Evolutionary conservation across 2,888 invertebrate genomes (phyloP).

Genomic region (Lagria hirta): DNA sequence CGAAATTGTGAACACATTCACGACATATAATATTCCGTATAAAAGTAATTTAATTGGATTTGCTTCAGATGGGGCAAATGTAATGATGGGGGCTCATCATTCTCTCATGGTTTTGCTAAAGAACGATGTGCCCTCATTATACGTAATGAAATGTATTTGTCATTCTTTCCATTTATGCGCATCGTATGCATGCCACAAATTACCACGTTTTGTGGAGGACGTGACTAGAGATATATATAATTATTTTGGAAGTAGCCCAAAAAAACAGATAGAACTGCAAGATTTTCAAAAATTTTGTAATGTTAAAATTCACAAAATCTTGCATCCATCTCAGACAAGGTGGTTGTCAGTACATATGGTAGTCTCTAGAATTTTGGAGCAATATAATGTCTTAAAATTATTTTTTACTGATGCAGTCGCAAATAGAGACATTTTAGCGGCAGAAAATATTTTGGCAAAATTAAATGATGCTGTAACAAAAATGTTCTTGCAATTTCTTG

Average conservation of each 20-base stretch:
- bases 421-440: conserved; percentile 9
- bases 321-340: conserved; percentile 27
- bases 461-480: conserved; percentile 14
- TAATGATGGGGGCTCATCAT: conserved; percentile 24
- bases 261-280: conserved; percentile 13
- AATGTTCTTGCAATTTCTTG: conserved; percentile 24
- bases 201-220: conserved; percentile 36
- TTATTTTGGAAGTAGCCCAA: conserved; percentile 34
- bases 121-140: conserved; percentile 27
- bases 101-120: conserved; percentile 24
- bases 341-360: conserved; percentile 25
- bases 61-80: conserved; percentile 24
- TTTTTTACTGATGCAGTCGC: conserved; percentile 26
- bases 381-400: conserved; percentile 24
- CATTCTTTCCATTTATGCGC: conserved; percentile 39
- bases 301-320: conserved; percentile 28
- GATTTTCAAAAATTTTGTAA: conserved; percentile 24
- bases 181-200: conserved; percentile 35
- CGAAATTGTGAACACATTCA: conserved; percentile 5
- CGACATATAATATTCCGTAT: conserved; percentile 19
- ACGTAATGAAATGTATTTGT: conserved; percentile 36
- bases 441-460: conserved; percentile 11
- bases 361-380: conserved; percentile 26
- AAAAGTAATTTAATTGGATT: conserved; percentile 31
- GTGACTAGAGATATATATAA: conserved; percentile 33